phyloP scores from a whole-genome alignment of 2,797 vertebrate genomes.

The Mallotus villosus region DNA sequence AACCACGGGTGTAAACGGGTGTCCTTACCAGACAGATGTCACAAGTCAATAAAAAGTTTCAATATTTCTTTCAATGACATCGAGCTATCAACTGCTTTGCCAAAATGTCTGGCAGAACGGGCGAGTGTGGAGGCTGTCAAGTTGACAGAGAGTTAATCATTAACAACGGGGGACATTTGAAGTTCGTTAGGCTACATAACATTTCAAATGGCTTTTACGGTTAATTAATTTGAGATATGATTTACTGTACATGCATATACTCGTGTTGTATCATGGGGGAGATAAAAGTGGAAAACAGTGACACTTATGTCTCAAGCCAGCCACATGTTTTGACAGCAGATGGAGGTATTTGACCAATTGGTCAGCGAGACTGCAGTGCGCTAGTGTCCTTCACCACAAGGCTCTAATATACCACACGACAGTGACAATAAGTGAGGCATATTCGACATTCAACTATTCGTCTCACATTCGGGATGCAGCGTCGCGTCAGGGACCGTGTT shows the following conservation, averaged over 20 bases:
- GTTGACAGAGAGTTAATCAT: constrained; percentile 63
- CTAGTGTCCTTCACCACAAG: too few relatives aligned
- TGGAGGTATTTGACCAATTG: not conserved
- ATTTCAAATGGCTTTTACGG: too few relatives aligned
- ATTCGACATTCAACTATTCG: too few relatives aligned
- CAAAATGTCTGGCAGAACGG: constrained; percentile 36
- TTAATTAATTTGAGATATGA: too few relatives aligned
- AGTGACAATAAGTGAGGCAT: too few relatives aligned
- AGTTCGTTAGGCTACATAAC: not conserved
- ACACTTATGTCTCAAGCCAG: too few relatives aligned
- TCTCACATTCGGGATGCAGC: too few relatives aligned
- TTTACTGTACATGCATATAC: too few relatives aligned
- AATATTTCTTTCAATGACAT: not conserved
- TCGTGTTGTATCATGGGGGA: too few relatives aligned
- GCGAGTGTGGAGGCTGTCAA: constrained; percentile 43
- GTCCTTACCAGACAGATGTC: not conserved
- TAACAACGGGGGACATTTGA: constrained; percentile 31
- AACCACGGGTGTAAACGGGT: not conserved
- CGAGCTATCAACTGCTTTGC: constrained; percentile 6
- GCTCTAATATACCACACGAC: not conserved
- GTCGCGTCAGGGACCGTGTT: too few relatives aligned
- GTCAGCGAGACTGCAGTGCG: not conserved
- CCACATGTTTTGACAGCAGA: not conserved
- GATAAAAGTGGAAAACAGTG: too few relatives aligned
- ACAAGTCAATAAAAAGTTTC: not conserved